Conservation (phyloP, 2,797 vertebrate genomes). For the Peromyscus melanophrys region DNA sequence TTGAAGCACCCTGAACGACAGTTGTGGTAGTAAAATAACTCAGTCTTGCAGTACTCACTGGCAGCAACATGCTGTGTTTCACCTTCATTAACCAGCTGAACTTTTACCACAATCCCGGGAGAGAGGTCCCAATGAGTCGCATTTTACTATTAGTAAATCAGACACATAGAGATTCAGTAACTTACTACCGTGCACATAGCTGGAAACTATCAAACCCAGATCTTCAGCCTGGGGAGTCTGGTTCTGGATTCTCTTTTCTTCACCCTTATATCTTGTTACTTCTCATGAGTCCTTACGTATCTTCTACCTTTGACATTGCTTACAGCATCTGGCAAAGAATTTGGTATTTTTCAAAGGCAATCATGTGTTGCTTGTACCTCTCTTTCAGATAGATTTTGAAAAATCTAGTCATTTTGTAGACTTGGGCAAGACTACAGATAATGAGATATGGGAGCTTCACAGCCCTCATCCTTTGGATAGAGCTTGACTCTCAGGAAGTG, state of each 20-base stretch:
- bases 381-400: background rate
- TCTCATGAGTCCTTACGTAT: background rate
- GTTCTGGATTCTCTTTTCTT: background rate
- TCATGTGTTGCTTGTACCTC: background rate
- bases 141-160: background rate
- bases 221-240: background rate
- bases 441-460: background rate
- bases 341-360: background rate
- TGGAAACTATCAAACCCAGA: background rate
- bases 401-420: background rate
- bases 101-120: background rate
- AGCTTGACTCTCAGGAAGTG: background rate
- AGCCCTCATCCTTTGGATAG: background rate
- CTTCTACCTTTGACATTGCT: background rate
- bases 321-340: background rate
- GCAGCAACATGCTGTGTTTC: background rate
- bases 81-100: background rate
- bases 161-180: background rate
- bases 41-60: background rate
- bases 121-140: background rate
- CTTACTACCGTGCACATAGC: background rate
- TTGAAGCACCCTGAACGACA: too few species aligned
- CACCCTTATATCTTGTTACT: rapidly evolving
- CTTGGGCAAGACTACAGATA: background rate
- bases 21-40: background rate